Conservation (phyloP, 2,888 invertebrate genomes). For the Trissolcus japonicus region DNA sequence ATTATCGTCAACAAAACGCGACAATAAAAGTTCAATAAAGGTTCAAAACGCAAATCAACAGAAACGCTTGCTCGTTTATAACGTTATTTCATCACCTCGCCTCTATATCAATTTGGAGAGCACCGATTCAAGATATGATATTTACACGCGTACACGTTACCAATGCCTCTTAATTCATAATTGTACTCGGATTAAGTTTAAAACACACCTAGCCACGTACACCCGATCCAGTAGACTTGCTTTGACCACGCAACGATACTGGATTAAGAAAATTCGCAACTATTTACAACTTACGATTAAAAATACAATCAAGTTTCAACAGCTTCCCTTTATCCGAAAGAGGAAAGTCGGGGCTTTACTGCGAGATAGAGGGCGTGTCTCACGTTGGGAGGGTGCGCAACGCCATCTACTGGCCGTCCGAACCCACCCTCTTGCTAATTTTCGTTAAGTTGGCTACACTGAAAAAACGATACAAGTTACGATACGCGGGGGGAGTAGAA, state of each 20-base stretch:
- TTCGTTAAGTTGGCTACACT: conserved; percentile 12
- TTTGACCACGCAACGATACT: conserved; percentile 14
- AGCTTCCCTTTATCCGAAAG: conserved; percentile 45
- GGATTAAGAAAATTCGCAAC: conserved; percentile 34
- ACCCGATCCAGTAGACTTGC: conserved; percentile 21
- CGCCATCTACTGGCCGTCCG: not conserved
- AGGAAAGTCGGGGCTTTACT: conserved; percentile 53
- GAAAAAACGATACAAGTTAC: conserved; percentile 9
- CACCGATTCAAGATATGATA: conserved; percentile 52
- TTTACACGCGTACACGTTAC: conserved; percentile 46
- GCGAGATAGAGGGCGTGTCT: conserved; percentile 45
- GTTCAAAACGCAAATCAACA: conserved; percentile 48
- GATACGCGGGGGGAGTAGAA: not conserved
- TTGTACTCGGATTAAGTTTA: conserved; percentile 55
- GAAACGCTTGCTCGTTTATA: conserved; percentile 45
- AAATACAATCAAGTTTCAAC: conserved; percentile 48
- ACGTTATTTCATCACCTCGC: conserved; percentile 44
- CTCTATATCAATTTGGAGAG: conserved; percentile 49
- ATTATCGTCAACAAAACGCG: conserved; percentile 48
- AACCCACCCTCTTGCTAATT: not conserved
- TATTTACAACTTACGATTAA: conserved; percentile 44
- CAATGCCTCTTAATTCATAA: conserved; percentile 53
- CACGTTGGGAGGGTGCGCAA: not conserved
- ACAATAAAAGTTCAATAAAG: conserved; percentile 48
- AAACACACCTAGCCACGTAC: conserved; percentile 49